Base-by-base conservation (phyloP, 2,797 vertebrate species). In the Scarus forsteni region DNA sequence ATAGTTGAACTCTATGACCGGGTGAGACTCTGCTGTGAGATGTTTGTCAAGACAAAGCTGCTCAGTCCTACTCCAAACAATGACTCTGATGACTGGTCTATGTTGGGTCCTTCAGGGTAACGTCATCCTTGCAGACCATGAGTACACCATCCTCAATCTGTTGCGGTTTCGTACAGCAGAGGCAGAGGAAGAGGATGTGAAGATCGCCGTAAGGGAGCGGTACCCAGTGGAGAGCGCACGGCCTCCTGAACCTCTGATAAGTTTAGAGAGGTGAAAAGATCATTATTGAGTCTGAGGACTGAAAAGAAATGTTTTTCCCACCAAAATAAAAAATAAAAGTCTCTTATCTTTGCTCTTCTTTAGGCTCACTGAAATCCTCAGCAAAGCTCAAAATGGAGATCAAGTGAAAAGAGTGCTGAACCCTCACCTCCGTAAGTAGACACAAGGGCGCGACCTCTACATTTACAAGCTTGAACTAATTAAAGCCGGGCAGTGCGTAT, bases 1-100 rank as follows among this genome's bases (percentile, higher is more conserved):
- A 96, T 99, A 58, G 57, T 99, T 14, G 98, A 99, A 80, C 95
- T 99, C 3, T 99, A 99, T 1, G 98, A 99, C 92, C 92, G 97
- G 93, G 98, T 99, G 87, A 95, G 96, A 61, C 73, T 11, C 27
- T 38, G 38, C 40, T 35, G 15, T 11, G 8, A 42, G 11, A 56
- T 5, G 2, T 43, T 50, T 12, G 27, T 34, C 19, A 14, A 2
- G 6, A 2, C 8, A 12, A 5, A 27, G 10, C 49, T 34, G 19
- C 5, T 3, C 16, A 16, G 13, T 27, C n/a, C 6, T 40, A 2
- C 16, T 44, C 13, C 0, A 12, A 49, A 63, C 10, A 15, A 8
- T 35, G 12, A 60, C n/a, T 27, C 5, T 58, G 0, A 51, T n/a
- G 19, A 27, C 7, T 46, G 50, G 40, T 49, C 8, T 46, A 1